These are phyloP conservation scores for Oceanodroma leucorhoa DNA, from an alignment of 2,797 vertebrate genomes.

Conservation along the genomic window DNA sequence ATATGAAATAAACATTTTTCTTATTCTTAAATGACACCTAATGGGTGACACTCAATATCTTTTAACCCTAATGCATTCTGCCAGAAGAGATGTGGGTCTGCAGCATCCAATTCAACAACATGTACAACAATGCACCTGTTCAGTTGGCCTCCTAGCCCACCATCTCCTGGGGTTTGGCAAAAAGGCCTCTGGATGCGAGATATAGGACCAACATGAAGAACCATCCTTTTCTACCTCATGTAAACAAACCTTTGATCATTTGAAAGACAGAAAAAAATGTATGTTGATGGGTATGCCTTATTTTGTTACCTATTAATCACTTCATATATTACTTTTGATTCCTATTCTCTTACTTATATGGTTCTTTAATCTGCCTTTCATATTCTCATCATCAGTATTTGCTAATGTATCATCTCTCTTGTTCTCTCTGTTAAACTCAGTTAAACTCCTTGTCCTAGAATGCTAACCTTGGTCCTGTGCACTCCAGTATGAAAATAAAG, in stretches of 20 bases:
- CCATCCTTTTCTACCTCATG: background rate
- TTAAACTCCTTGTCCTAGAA: background rate
- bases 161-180: background rate
- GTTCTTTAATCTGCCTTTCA: background rate
- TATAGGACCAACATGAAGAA: background rate
- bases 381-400: background rate
- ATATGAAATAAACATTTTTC: background rate
- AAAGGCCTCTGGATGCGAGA: background rate
- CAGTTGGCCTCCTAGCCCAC: background rate
- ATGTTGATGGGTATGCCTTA: background rate
- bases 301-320: background rate
- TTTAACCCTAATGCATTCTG: background rate
- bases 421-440: background rate
- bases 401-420: background rate
- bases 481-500: background rate
- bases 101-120: background rate
- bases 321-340: background rate
- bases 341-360: background rate
- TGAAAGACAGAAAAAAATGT: background rate
- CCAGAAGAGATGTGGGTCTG: background rate
- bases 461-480: background rate
- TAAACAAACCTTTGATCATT: background rate
- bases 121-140: background rate
- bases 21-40: background rate
- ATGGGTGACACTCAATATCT: background rate